Base-by-base conservation (phyloP, 2,113 vertebrate species). In the Bujurquina vittata region DNA sequence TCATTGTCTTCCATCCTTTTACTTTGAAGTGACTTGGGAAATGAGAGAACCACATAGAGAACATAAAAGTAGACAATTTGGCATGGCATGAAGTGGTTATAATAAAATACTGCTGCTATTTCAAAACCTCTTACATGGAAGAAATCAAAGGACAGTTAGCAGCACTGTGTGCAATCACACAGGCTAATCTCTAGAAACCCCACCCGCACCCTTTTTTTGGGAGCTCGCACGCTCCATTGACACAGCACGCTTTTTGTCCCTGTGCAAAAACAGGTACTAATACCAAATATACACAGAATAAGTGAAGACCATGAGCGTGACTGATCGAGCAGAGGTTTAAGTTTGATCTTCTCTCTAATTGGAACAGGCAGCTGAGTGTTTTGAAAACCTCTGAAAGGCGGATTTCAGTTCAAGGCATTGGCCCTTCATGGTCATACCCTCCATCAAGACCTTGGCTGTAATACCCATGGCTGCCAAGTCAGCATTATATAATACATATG, bases 401-500 rank as follows among this genome's bases (percentile, higher is more conserved):
- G 74, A 80, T 87, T 92, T 93, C 77, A 85, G 78, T 92, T 88
- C 11, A 65, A 86, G 88, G 85, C 77, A 49, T 83, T 77, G 77
- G 80, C 79, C 77, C 80, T 89, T 92, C 89, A 81, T 86, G 74
- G 79, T 88, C 84, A 81, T 83, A 88, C 61, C 52, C 73, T 91
- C 86, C 75, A 80, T 93, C 80, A 87, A 88, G 77, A 85, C 84
- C 81, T 87, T 91, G 91, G 86, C 84, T 94, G 81, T 88, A 86
- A 90, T 84, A 81, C 87, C 76, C 59, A 84, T 89, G 92, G 87
- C 79, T 87, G 87, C 79, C 37, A 80, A 10, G 78, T 89, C 91
- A 84, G 83, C 72, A 61, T 95, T 94, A 94, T 88, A 74, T 94
- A 95, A 95, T 86, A 57, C 77, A 80, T 80, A 84, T 80, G 62